These are phyloP conservation scores for Gobiocypris rarus DNA, from an alignment of 2,113 vertebrate species.

Conservation along the genomic window DNA sequence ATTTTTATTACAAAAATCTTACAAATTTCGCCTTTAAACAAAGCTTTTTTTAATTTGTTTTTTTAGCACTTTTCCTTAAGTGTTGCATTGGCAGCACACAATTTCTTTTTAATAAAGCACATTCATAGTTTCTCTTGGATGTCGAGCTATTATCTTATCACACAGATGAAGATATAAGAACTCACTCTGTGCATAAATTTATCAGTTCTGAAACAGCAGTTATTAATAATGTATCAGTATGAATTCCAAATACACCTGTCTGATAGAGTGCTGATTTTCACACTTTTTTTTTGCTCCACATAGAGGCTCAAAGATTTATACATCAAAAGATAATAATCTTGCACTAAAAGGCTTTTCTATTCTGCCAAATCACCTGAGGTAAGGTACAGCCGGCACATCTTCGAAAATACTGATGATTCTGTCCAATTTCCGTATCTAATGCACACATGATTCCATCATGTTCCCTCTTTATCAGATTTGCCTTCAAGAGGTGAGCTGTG, in stretches of 20 bases:
- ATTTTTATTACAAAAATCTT: too few relatives aligned
- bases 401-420: constrained; percentile 61
- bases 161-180: constrained; percentile 15
- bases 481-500: background rate
- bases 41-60: too few relatives aligned
- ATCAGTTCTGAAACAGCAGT: constrained; percentile 33
- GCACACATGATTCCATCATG: constrained; percentile 33
- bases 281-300: constrained; percentile 48
- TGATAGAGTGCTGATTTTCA: constrained; percentile 43
- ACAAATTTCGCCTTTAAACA: too few relatives aligned
- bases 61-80: background rate
- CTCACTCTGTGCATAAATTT: background rate
- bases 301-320: constrained; percentile 59
- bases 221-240: constrained; percentile 60
- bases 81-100: background rate
- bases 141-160: constrained; percentile 7
- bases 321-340: constrained; percentile 68
- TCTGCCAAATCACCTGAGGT: constrained; percentile 62
- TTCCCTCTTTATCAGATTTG: constrained; percentile 22
- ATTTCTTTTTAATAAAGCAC: background rate
- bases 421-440: constrained; percentile 52
- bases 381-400: background rate
- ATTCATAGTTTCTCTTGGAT: background rate
- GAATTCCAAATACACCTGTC: constrained; percentile 56
- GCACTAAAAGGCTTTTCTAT: constrained; percentile 62